phyloP scores from a whole-genome alignment of 1,140 invertebrate genomes.

The Fopius arisanus region DNA sequence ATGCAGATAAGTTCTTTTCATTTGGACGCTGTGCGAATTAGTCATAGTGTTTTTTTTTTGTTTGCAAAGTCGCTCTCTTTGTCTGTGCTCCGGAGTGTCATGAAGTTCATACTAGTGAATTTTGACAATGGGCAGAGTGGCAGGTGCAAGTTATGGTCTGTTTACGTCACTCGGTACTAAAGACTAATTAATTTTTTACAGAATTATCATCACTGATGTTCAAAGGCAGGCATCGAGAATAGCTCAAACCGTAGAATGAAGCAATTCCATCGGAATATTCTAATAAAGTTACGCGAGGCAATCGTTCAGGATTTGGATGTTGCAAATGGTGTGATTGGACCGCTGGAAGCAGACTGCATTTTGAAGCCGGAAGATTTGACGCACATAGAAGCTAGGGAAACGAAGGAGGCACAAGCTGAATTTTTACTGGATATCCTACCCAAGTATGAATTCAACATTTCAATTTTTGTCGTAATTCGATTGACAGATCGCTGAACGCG shows the following conservation, averaged over 20 bases:
- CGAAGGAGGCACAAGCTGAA: slow-evolving; percentile 41
- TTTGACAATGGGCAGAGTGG: background rate
- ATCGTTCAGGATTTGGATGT: slow-evolving; percentile 57
- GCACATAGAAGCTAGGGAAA: slow-evolving; percentile 41
- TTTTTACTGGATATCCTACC: slow-evolving; percentile 51
- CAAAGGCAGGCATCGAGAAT: background rate
- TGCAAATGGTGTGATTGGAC: slow-evolving; percentile 50
- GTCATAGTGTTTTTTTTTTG: background rate
- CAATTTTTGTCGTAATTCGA: background rate
- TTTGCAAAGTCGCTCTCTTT: background rate
- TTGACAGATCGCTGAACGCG: background rate
- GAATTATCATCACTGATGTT: slow-evolving; percentile 7
- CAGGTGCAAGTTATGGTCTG: background rate
- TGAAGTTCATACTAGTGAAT: background rate
- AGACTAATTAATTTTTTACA: background rate
- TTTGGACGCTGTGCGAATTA: background rate
- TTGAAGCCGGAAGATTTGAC: slow-evolving; percentile 49
- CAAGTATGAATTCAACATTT: slow-evolving; percentile 39
- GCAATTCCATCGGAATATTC: slow-evolving; percentile 45
- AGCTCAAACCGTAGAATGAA: slow-evolving; percentile 44
- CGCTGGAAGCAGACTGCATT: slow-evolving; percentile 45
- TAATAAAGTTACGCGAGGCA: slow-evolving; percentile 40
- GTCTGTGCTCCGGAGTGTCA: background rate
- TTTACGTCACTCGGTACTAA: background rate
- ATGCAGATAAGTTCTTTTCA: background rate